phyloP scores from a whole-genome alignment of 2,113 vertebrate species.

The Neogobius melanostomus region DNA sequence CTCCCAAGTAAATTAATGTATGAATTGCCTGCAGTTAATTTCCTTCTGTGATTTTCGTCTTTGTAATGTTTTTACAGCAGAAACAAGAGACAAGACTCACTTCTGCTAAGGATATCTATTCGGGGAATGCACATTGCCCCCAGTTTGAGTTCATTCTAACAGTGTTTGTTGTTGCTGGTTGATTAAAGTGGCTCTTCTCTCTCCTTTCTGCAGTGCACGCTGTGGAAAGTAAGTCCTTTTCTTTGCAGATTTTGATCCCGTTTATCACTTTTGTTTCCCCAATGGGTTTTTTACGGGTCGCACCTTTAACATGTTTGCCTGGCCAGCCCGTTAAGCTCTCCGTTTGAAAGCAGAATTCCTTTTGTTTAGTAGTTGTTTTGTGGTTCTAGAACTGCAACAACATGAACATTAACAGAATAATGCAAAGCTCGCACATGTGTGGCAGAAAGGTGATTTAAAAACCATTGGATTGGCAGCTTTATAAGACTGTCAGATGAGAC shows the following conservation, averaged over 20 bases:
- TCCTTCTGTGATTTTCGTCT: neutral
- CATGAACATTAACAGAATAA: too few species aligned
- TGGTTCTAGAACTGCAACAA: too few species aligned
- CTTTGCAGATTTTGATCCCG: constrained; percentile 46
- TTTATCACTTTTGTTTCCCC: neutral
- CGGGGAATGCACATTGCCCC: neutral
- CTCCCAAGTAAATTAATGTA: too few species aligned
- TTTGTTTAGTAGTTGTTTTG: too few species aligned
- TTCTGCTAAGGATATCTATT: neutral
- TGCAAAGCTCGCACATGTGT: too few species aligned
- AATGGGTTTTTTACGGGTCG: neutral
- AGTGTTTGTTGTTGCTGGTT: constrained; percentile 58
- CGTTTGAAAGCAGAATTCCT: too few species aligned
- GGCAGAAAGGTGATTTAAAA: too few species aligned
- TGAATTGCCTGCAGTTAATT: neutral
- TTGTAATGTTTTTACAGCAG: constrained; percentile 17
- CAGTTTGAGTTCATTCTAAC: neutral
- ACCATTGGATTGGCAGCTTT: too few species aligned
- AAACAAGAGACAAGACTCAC: constrained; percentile 66
- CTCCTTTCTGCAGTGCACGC: constrained; percentile 91
- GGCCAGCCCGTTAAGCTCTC: too few species aligned
- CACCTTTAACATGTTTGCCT: too few species aligned
- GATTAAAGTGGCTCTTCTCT: constrained; percentile 81
- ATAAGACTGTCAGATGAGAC: too few species aligned
- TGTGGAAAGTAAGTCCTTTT: constrained; percentile 92